Percentiles rank a stretch among this genome's conserved stretches.
These are phyloP conservation scores for Gobionotothen gibberifrons DNA, from an alignment of 2,797 vertebrate genomes.

Conservation along the genomic window DNA sequence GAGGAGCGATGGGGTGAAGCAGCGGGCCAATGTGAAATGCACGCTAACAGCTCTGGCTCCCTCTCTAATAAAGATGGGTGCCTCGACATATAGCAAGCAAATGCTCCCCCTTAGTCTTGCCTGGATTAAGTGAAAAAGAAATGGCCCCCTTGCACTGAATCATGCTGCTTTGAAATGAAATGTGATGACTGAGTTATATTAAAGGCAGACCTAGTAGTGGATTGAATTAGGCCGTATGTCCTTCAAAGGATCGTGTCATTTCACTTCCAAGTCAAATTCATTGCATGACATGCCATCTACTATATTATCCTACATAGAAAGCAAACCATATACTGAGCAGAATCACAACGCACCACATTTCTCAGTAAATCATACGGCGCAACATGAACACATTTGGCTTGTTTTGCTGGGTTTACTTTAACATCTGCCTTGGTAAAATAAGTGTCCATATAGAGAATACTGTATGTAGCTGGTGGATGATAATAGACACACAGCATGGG, in stretches of 20 bases:
- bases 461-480: conserved; percentile 13
- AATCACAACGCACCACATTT: conserved; percentile 3
- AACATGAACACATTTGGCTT: conserved; percentile 6
- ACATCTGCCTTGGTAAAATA: conserved; percentile 30
- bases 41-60: conserved; percentile 33
- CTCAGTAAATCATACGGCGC: background rate
- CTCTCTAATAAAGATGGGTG: conserved; percentile 38
- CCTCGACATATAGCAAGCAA: conserved; percentile 31
- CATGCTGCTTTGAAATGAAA: conserved; percentile 51
- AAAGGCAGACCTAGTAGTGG: conserved; percentile 31
- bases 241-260: conserved; percentile 34
- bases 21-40: conserved; percentile 38
- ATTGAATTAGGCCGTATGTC: conserved; percentile 47
- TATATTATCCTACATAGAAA: conserved; percentile 5
- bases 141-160: conserved; percentile 32
- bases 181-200: conserved; percentile 45
- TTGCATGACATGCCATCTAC: conserved; percentile 7
- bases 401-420: conserved; percentile 18
- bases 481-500: conserved; percentile 11
- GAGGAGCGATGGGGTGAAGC: conserved; percentile 43
- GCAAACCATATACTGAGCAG: background rate
- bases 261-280: conserved; percentile 28
- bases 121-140: conserved; percentile 23
- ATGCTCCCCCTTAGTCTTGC: conserved; percentile 25
- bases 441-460: conserved; percentile 20